Percentiles rank a stretch among this genome's conserved stretches.
phyloP scores from a whole-genome alignment of 2,113 vertebrate species.

The Siniperca chuatsi region DNA sequence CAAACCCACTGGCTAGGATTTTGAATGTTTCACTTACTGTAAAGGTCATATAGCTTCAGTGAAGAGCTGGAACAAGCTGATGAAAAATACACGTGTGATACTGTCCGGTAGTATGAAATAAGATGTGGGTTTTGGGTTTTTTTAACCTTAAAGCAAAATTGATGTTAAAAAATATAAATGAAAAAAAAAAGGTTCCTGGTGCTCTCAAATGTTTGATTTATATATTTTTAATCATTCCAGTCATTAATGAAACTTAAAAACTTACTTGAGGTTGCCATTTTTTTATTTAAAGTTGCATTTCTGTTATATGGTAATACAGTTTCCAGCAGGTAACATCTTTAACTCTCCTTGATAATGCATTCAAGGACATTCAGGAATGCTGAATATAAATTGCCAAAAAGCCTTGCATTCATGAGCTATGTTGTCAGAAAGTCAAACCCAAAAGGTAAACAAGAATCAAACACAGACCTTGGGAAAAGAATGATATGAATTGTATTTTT shows the following conservation, averaged over 20 bases:
- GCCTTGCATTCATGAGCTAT: neutral
- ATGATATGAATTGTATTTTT: no score
- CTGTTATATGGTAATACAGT: neutral
- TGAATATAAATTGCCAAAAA: neutral
- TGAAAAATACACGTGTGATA: neutral
- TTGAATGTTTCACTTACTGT: neutral
- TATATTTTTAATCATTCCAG: no score
- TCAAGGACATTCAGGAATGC: slow-evolving; percentile 1
- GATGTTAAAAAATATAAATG: neutral
- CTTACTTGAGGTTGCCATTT: neutral
- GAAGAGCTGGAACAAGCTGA: neutral
- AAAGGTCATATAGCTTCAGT: no score
- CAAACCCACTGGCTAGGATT: no score
- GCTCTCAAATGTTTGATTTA: neutral
- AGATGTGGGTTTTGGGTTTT: no score
- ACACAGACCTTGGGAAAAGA: no score
- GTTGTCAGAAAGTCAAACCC: no score
- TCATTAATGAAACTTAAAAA: neutral
- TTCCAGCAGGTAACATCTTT: neutral
- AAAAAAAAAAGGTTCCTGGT: neutral
- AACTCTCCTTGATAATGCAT: neutral
- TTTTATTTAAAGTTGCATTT: neutral
- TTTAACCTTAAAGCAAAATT: neutral
- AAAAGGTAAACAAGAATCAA: no score
- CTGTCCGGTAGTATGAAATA: neutral